A percentile compares a stretch with the other conserved stretches of the same genome.
These are phyloP conservation scores for Neria commutata DNA, from an alignment of 2,888 invertebrate genomes.

Conservation along the genomic window DNA sequence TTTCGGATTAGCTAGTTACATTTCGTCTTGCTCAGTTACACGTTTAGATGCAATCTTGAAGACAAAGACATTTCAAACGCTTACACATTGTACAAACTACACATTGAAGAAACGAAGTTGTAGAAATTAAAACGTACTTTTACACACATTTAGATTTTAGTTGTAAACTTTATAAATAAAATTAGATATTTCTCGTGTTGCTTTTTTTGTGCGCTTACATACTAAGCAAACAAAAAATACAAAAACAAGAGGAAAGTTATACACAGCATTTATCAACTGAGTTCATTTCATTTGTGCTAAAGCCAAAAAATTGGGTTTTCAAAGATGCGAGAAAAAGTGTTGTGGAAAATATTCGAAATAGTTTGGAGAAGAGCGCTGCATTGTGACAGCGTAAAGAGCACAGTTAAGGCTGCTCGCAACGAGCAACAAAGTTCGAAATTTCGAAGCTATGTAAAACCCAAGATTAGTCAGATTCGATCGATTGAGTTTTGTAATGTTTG, in stretches of 20 bases:
- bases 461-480: not conserved
- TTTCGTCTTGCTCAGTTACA: not conserved
- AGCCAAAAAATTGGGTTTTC: not conserved
- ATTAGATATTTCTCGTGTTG: not conserved
- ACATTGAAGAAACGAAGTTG: not conserved
- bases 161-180: not conserved
- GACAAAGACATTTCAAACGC: not conserved
- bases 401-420: not conserved
- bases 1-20: not conserved
- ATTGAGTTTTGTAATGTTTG: conserved; percentile 3
- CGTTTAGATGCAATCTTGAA: not conserved
- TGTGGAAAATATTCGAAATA: not conserved
- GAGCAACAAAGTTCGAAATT: conserved; percentile 25
- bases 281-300: conserved; percentile 16
- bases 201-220: not conserved
- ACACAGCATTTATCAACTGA: conserved; percentile 3
- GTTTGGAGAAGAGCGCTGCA: not conserved
- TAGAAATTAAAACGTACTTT: not conserved
- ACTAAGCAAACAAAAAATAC: not conserved
- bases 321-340: not conserved
- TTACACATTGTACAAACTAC: not conserved
- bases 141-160: not conserved
- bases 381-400: not conserved
- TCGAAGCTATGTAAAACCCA: not conserved
- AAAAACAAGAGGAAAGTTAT: not conserved